These are phyloP conservation scores for Caenorhabditis plicata DNA, from an alignment of 2,888 invertebrate species.

Conservation along the genomic window DNA sequence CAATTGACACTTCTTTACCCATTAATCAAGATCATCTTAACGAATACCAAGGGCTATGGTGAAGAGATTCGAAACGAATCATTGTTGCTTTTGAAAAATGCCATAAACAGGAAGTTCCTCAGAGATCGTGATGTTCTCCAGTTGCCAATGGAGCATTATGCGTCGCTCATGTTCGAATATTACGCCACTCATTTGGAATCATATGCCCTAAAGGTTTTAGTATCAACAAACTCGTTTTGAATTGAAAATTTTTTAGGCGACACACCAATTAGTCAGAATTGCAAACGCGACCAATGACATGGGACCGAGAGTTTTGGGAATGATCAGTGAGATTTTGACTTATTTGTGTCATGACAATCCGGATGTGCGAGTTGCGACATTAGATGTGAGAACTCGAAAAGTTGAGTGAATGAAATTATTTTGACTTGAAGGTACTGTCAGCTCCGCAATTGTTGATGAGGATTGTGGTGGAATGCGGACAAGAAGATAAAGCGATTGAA, in stretches of 20 bases:
- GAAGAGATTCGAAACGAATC: constrained; percentile 21
- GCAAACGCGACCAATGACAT: constrained; percentile 45
- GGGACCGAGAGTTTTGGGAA: constrained; percentile 33
- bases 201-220: constrained; percentile 1
- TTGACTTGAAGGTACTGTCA: constrained; percentile 37
- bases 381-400: no score
- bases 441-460: constrained; percentile 42
- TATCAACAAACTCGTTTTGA: neutral
- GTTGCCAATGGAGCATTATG: constrained; percentile 44
- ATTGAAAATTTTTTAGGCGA: constrained; percentile 7
- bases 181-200: constrained; percentile 8
- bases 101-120: constrained; percentile 39
- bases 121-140: constrained; percentile 39
- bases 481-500: constrained; percentile 18
- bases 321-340: constrained; percentile 33
- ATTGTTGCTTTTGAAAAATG: constrained; percentile 31
- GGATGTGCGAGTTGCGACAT: constrained; percentile 29
- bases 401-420: no score
- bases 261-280: constrained; percentile 28
- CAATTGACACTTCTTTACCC: constrained; percentile 46
- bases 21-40: constrained; percentile 30
- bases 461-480: constrained; percentile 31
- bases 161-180: constrained; percentile 36
- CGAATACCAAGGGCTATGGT: constrained; percentile 11
- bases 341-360: constrained; percentile 31